Conservation (phyloP, 2,113 vertebrate species). For the Neoarius graeffei region DNA sequence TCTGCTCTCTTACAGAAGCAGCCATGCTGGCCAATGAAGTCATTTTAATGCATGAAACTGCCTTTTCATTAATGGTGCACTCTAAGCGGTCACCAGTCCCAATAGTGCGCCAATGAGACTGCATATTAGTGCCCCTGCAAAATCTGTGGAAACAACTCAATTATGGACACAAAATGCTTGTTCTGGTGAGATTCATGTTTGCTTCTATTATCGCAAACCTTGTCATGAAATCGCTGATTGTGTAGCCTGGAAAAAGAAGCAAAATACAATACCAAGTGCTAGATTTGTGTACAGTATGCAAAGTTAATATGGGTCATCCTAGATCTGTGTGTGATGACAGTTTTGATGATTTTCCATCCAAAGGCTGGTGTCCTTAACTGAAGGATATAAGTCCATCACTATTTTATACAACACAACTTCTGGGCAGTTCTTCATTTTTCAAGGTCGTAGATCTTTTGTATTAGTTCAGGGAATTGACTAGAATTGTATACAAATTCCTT, state of each 20-base stretch:
- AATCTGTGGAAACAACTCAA: neutral
- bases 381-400: neutral
- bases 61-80: conserved; percentile 12
- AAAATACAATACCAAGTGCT: neutral
- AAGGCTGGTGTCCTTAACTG: too few species aligned
- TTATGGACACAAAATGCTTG: neutral
- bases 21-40: neutral
- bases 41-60: conserved; percentile 15
- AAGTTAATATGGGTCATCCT: neutral
- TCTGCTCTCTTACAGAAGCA: neutral
- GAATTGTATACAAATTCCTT: neutral
- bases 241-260: neutral
- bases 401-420: neutral
- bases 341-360: neutral
- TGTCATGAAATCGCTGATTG: neutral
- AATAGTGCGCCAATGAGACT: neutral
- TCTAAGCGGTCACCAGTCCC: conserved; percentile 2
- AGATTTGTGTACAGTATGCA: neutral
- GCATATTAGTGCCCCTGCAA: neutral
- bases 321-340: neutral
- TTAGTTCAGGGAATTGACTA: neutral
- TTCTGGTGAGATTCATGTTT: neutral
- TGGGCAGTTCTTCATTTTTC: neutral
- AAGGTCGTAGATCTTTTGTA: neutral
- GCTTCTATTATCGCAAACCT: neutral